A percentile compares a stretch with the other conserved stretches of the same genome.
phyloP scores from a whole-genome alignment of 2,113 vertebrate species.

The Onychostruthus taczanowskii region DNA sequence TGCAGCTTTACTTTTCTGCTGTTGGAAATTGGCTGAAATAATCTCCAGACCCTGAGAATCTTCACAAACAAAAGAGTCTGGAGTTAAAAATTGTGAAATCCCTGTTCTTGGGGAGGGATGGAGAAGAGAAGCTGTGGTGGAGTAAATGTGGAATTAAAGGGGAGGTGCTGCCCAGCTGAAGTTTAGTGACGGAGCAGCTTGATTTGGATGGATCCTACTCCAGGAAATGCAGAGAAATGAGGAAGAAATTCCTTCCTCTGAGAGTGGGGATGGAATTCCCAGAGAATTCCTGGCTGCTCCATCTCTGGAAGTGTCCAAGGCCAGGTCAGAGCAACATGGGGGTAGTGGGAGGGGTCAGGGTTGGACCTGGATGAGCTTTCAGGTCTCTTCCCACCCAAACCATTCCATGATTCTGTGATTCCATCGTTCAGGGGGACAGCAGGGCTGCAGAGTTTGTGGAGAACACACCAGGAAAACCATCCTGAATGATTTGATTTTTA shows the following conservation, averaged over 20 bases:
- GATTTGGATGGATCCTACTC: neutral
- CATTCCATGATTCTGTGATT: neutral
- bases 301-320: neutral
- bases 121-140: neutral
- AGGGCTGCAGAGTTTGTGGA: neutral
- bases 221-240: neutral
- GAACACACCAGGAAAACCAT: neutral
- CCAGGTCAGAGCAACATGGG: neutral
- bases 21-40: neutral
- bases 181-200: neutral
- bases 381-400: neutral
- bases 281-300: neutral
- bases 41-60: neutral
- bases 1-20: neutral
- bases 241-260: neutral
- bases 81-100: neutral
- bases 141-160: neutral
- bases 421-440: accelerated
- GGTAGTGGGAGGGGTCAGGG: accelerated
- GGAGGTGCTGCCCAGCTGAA: neutral
- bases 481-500: neutral
- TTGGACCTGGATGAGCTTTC: neutral
- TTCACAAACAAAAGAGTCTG: neutral
- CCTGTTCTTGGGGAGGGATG: neutral
- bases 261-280: neutral